These are phyloP conservation scores for Chalcosyrphus nemorum DNA, from an alignment of 2,888 invertebrate genomes.

Conservation along the genomic window DNA sequence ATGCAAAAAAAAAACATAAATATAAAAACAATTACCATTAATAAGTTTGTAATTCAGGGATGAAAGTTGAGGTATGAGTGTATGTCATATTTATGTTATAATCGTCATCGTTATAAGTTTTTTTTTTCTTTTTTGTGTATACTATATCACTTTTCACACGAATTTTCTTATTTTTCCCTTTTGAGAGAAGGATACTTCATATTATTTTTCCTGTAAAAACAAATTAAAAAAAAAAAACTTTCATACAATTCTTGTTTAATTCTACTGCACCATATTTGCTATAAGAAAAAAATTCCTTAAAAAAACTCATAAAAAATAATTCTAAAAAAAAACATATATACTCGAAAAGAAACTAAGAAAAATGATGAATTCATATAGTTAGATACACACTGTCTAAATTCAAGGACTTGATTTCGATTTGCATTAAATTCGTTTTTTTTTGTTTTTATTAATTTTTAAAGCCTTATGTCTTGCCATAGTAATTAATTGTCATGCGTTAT, in stretches of 20 bases:
- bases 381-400: conserved; percentile 17
- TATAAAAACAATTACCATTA: conserved; percentile 44
- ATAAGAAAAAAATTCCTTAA: conserved; percentile 45
- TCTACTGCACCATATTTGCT: conserved; percentile 70
- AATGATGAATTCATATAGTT: conserved; percentile 37
- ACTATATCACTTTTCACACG: neutral
- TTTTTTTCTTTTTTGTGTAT: neutral
- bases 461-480: conserved; percentile 72
- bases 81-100: conserved; percentile 40
- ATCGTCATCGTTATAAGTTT: conserved; percentile 20
- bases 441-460: conserved; percentile 40
- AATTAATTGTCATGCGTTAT: conserved; percentile 66
- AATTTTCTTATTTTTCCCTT: neutral
- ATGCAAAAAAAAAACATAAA: conserved; percentile 67
- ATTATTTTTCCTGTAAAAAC: conserved; percentile 21
- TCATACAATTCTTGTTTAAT: conserved; percentile 56
- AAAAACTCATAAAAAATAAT: conserved; percentile 14
- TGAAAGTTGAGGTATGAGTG: conserved; percentile 65
- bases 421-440: neutral
- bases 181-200: neutral
- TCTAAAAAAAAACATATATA: conserved; percentile 46
- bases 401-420: neutral
- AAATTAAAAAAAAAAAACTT: conserved; percentile 1
- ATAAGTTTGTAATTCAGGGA: conserved; percentile 64
- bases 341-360: conserved; percentile 47